A percentile compares a stretch with the other conserved stretches of the same genome.
These are phyloP conservation scores for Podarcis siculus DNA, from an alignment of 2,797 vertebrate species.

Conservation along the genomic window DNA sequence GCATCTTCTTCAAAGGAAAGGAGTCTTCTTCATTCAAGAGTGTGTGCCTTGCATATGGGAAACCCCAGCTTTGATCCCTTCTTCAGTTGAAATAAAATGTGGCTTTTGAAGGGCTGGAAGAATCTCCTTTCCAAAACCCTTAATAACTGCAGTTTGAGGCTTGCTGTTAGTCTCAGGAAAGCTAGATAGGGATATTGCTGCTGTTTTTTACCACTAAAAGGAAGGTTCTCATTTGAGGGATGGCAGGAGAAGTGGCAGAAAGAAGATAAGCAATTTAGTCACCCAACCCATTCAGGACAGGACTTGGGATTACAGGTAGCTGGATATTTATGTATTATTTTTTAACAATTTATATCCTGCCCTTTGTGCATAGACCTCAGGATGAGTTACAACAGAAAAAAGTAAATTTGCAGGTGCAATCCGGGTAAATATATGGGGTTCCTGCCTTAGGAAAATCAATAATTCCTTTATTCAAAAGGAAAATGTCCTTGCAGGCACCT, in stretches of 20 bases:
- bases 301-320: neutral
- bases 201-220: no score
- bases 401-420: neutral
- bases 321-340: no score
- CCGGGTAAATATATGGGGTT: no score
- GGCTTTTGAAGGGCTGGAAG: neutral
- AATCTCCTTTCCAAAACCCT: neutral
- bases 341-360: no score
- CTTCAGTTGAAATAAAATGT: neutral
- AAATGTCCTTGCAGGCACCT: constrained; percentile 15
- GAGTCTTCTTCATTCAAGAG: neutral
- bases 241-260: neutral
- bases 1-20: neutral
- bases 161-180: neutral
- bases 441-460: neutral
- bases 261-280: neutral
- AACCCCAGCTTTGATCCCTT: neutral
- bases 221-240: neutral
- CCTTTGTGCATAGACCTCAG: neutral
- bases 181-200: neutral
- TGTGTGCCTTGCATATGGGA: no score
- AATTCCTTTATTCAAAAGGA: constrained; percentile 32
- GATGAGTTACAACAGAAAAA: no score
- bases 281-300: neutral
- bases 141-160: neutral